Base-by-base conservation (phyloP, 1,140 invertebrate species). In the Octopus sinensis region DNA sequence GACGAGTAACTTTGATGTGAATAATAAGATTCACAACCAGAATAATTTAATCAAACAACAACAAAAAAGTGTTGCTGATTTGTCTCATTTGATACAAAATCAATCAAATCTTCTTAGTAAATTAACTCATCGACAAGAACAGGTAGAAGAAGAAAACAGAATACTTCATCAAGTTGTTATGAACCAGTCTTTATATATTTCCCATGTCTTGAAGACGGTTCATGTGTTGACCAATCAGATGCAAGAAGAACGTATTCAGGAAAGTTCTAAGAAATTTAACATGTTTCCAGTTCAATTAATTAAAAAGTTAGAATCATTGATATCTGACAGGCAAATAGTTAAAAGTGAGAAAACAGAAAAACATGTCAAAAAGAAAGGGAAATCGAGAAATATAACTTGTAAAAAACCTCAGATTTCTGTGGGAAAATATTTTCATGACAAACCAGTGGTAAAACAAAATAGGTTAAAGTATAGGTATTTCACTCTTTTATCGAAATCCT, bases 81-180 rank as follows among this genome's bases (percentile, higher is more conserved):
- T 89, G 43, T 82, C 83, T n/a, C 79, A 85, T 5, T 23, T 86
- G 75, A 10, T 89, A 30, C 86, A 86, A 80, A 79, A 81, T 43
- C 84, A 82, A 75, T 86, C 85, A 4, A 80, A 85, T 9, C 76
- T 84, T 54, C 76, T 88, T n/a, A n/a, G 17, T 6, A 73, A 73
- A 68, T 17, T 88, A 43, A 87, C 86, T 78, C 76, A 80, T 30
- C 84, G 81, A 75, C 85, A 84, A 6, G 81, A 85, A 13, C 76
- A 84, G 53, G 76, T 88, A n/a, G 88, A 88, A 78, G 85, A 86
- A 43, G 85, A 88, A 80, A 89, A 88, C 73, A 82, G 83, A 77
- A 82, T 85, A 76, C 81, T 89, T 52, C 83, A 86, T 79, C 82
- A 87, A 62, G 84, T 89, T 82, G 81, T 89, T 12, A 86, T 88